Percentiles rank a stretch among this genome's conserved stretches.
These are phyloP conservation scores for Rhagoletis pomonella DNA, from an alignment of 1,140 invertebrate species.

Conservation along the genomic window DNA sequence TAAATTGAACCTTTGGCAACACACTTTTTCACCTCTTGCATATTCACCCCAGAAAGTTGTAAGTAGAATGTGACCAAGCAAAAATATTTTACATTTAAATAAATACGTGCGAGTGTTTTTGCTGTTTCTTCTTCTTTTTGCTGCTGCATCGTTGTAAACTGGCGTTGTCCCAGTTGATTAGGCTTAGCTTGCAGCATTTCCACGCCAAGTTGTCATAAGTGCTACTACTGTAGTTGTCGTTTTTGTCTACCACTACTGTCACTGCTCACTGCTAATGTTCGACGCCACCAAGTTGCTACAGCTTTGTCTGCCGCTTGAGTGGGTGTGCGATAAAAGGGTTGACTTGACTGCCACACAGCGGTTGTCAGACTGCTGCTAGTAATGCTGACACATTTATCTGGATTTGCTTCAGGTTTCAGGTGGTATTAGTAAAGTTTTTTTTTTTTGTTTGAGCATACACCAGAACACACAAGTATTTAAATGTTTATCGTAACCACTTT, in stretches of 20 bases:
- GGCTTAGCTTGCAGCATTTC: conserved; percentile 31
- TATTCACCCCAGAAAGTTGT: too few relatives aligned
- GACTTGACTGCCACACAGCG: neutral
- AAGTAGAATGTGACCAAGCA: too few relatives aligned
- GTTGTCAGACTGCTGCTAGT: neutral
- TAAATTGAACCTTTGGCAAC: too few relatives aligned
- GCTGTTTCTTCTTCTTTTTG: too few relatives aligned
- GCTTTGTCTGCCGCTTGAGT: neutral
- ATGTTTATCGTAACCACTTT: too few relatives aligned
- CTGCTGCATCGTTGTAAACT: neutral
- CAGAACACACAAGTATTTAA: too few relatives aligned
- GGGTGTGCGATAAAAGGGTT: neutral
- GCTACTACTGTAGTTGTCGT: neutral
- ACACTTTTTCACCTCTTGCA: too few relatives aligned
- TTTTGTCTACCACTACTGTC: neutral
- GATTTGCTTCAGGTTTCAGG: neutral
- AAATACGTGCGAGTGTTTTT: too few relatives aligned
- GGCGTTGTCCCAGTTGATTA: conserved; percentile 9
- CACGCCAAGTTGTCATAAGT: conserved; percentile 9
- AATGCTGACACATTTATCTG: conserved; percentile 22
- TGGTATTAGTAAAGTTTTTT: neutral
- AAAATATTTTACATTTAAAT: too few relatives aligned
- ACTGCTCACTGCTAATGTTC: neutral
- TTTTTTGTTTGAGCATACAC: too few relatives aligned
- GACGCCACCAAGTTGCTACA: neutral